Conservation (phyloP, 1,140 invertebrate species). For the Drosophila pandora region DNA sequence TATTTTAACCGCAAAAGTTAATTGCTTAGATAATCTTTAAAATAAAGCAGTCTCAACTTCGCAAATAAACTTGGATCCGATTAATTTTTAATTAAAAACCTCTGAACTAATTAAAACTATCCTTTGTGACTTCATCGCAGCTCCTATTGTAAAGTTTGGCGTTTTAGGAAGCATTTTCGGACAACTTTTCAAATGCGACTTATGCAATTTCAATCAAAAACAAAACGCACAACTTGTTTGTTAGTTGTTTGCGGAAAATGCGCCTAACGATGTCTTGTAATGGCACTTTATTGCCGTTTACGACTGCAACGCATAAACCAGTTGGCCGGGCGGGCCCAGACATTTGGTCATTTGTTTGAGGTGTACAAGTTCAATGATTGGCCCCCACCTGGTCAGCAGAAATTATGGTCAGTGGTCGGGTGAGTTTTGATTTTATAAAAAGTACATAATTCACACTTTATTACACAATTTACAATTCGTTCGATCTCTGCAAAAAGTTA, state of each 20-base stretch:
- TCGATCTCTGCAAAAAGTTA: slow-evolving; percentile 66
- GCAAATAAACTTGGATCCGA: background rate
- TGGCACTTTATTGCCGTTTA: slow-evolving; percentile 40
- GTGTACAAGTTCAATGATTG: slow-evolving; percentile 77
- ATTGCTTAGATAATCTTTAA: background rate
- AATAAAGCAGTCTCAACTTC: too few species aligned
- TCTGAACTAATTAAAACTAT: background rate
- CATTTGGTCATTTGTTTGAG: slow-evolving; percentile 52
- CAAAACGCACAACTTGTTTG: slow-evolving; percentile 55
- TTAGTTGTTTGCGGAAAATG: slow-evolving; percentile 60
- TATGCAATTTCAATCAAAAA: slow-evolving; percentile 63
- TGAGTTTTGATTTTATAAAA: slow-evolving; percentile 77
- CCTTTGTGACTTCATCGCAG: background rate
- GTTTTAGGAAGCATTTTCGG: slow-evolving; percentile 64
- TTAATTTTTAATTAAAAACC: background rate
- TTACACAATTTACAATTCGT: slow-evolving; percentile 73
- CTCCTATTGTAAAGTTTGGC: slow-evolving; percentile 18
- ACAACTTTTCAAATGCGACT: slow-evolving; percentile 39
- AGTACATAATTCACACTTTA: slow-evolving; percentile 81
- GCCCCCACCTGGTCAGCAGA: slow-evolving; percentile 15
- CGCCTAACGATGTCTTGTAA: slow-evolving; percentile 49
- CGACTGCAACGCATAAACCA: slow-evolving; percentile 58
- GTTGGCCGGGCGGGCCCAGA: slow-evolving; percentile 47
- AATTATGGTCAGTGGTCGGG: slow-evolving; percentile 34
- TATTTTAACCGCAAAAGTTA: background rate